Percentiles rank a stretch among this genome's conserved stretches.
These are phyloP conservation scores for Drosophila ficusphila DNA, from an alignment of 1,140 invertebrate species.

Conservation along the genomic window DNA sequence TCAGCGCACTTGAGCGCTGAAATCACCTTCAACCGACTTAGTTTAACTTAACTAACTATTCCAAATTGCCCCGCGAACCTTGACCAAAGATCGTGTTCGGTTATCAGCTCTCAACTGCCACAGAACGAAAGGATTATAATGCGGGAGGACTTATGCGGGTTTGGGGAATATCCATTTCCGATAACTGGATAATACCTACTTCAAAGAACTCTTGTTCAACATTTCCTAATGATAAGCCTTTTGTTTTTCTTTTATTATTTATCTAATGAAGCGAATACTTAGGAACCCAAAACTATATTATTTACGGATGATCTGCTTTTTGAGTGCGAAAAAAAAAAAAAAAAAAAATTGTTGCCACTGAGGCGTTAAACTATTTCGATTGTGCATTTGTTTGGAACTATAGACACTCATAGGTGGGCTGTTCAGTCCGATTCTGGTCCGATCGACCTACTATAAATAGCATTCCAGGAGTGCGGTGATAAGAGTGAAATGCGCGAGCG, in stretches of 20 bases:
- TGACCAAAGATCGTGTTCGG: not conserved
- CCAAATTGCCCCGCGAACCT: constrained; percentile 1
- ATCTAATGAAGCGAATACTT: too few relatives aligned
- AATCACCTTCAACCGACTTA: constrained; percentile 6
- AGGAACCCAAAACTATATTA: too few relatives aligned
- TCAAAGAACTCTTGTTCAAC: too few relatives aligned
- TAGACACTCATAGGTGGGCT: constrained; percentile 7
- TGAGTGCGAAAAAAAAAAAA: too few relatives aligned
- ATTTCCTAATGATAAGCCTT: too few relatives aligned
- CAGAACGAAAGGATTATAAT: not conserved
- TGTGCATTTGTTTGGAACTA: constrained; percentile 5
- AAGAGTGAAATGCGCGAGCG: not conserved
- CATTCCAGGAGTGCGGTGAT: constrained; percentile 8
- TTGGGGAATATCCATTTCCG: too few relatives aligned
- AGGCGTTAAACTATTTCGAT: not conserved
- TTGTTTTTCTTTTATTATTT: too few relatives aligned
- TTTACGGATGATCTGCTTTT: not conserved
- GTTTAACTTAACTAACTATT: not conserved
- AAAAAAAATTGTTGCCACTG: not conserved
- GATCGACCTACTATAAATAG: not conserved
- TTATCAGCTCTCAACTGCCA: not conserved
- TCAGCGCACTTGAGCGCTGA: not conserved
- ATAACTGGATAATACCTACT: too few relatives aligned
- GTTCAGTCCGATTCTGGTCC: not conserved
- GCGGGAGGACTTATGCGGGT: too few relatives aligned